phyloP scores from a whole-genome alignment of 1,140 invertebrate species.

The Chelonus insularis region DNA sequence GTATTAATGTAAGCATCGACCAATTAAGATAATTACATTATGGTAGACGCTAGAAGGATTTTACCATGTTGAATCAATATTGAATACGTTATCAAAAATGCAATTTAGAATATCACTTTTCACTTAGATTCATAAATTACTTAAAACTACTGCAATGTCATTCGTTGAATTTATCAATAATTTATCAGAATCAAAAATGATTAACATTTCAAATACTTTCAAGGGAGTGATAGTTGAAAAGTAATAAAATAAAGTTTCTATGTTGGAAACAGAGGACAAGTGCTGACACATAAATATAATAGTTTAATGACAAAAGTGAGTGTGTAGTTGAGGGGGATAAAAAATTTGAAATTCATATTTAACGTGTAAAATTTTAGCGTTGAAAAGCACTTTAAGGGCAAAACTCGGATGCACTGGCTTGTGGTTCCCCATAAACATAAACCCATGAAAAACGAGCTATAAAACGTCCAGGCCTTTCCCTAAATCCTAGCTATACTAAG shows the following conservation, averaged over 20 bases:
- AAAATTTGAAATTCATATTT: constrained; percentile 36
- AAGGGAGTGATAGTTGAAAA: background rate
- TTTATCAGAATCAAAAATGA: too few relatives aligned
- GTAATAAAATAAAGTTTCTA: background rate
- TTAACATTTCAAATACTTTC: too few relatives aligned
- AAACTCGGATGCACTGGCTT: constrained; percentile 1
- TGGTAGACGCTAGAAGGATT: constrained; percentile 18
- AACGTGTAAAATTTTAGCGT: constrained; percentile 23
- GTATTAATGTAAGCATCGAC: constrained; percentile 39
- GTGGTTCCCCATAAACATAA: constrained; percentile 25
- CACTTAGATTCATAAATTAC: too few relatives aligned
- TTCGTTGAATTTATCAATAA: too few relatives aligned
- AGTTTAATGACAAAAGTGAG: background rate
- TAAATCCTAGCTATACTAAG: constrained; percentile 1
- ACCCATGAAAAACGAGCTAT: constrained; percentile 26
- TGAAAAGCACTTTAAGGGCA: constrained; percentile 8
- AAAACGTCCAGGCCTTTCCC: constrained; percentile 14
- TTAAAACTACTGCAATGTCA: too few relatives aligned
- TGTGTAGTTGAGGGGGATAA: background rate
- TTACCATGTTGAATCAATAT: constrained; percentile 31
- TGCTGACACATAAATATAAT: too few relatives aligned
- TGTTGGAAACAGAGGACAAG: too few relatives aligned
- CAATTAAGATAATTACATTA: constrained; percentile 43
- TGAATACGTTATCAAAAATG: constrained; percentile 3
- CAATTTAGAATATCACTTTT: too few relatives aligned